Conservation (phyloP, 2,888 invertebrate genomes). For the Silvanus unidentatus region DNA sequence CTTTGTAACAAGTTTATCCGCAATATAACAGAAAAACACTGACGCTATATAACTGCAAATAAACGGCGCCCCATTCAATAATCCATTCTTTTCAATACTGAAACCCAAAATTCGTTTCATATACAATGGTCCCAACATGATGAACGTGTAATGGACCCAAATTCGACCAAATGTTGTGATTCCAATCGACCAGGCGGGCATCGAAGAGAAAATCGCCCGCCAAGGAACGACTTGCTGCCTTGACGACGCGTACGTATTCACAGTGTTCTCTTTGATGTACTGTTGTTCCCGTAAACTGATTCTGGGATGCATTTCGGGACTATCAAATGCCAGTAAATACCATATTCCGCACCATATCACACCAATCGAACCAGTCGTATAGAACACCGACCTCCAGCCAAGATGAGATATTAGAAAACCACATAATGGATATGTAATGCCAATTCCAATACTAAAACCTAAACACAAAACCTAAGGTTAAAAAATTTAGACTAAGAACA, state of each 20-base stretch:
- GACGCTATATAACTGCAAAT: conserved; percentile 65
- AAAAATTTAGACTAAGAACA: too few species aligned
- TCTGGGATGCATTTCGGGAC: conserved; percentile 61
- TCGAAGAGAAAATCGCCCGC: conserved; percentile 57
- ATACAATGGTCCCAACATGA: conserved; percentile 64
- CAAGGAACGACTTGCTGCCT: conserved; percentile 57
- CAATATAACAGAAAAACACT: conserved; percentile 63
- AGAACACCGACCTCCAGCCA: conserved; percentile 65
- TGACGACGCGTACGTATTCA: conserved; percentile 48
- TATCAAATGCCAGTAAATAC: conserved; percentile 64
- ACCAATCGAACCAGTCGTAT: conserved; percentile 59
- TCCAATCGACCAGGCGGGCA: conserved; percentile 65
- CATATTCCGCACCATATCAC: conserved; percentile 61
- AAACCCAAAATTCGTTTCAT: conserved; percentile 65
- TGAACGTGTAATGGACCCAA: conserved; percentile 69
- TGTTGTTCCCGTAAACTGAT: conserved; percentile 59
- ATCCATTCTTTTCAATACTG: conserved; percentile 63
- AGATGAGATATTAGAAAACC: conserved; percentile 63
- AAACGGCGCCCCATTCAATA: conserved; percentile 63
- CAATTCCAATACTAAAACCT: conserved; percentile 69
- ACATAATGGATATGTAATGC: conserved; percentile 63
- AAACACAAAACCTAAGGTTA: not conserved
- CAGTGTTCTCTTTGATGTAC: conserved; percentile 58
- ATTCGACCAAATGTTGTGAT: conserved; percentile 70
- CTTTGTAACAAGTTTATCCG: conserved; percentile 56